These are phyloP conservation scores for Drosophila neocordata DNA, from an alignment of 1,140 invertebrate genomes.

Conservation along the genomic window DNA sequence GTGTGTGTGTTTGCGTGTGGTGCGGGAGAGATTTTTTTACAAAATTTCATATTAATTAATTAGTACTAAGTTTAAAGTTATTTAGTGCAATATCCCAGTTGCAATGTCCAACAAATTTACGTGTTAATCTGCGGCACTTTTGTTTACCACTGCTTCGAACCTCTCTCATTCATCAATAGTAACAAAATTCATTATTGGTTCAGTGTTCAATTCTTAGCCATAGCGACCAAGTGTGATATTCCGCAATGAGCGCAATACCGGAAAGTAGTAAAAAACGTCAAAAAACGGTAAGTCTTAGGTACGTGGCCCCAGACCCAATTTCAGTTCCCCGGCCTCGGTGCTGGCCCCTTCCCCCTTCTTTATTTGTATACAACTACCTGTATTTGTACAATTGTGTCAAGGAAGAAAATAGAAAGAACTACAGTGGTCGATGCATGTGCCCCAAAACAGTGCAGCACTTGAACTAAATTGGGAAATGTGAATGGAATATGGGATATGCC, in stretches of 20 bases:
- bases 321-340: too few relatives aligned
- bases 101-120: neutral
- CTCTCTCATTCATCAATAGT: constrained; percentile 46
- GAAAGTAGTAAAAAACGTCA: constrained; percentile 75
- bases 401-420: constrained; percentile 21
- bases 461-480: neutral
- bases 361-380: constrained; percentile 4
- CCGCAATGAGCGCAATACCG: constrained; percentile 68
- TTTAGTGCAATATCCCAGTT: constrained; percentile 31
- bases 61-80: constrained; percentile 50
- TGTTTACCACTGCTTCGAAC: neutral
- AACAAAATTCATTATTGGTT: neutral
- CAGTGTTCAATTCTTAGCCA: constrained; percentile 1
- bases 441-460: neutral
- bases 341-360: constrained; percentile 3
- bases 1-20: constrained; percentile 29
- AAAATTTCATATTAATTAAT: constrained; percentile 37
- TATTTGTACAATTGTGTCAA: constrained; percentile 64
- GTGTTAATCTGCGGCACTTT: neutral
- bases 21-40: constrained; percentile 36
- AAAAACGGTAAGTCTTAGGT: constrained; percentile 58
- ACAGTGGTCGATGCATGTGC: neutral
- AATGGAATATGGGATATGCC: neutral
- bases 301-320: constrained; percentile 4
- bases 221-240: constrained; percentile 20